These are phyloP conservation scores for Coptodon bakossiorum DNA, from an alignment of 2,113 vertebrate species.

Conservation along the genomic window DNA sequence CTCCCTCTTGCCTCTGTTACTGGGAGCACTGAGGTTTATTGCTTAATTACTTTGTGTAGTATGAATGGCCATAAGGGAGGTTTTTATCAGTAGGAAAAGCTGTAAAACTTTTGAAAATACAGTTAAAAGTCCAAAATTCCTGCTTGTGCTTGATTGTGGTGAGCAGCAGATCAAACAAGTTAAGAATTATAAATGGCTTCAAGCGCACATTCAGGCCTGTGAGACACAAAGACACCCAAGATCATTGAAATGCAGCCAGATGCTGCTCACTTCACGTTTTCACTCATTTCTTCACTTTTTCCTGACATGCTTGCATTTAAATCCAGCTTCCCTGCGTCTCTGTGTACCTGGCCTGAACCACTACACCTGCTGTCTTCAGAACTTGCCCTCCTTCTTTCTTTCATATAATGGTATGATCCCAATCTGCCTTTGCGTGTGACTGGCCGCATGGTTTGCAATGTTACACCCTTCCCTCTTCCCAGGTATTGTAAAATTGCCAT, in stretches of 20 bases:
- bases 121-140: background rate
- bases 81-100: background rate
- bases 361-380: background rate
- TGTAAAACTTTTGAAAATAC: background rate
- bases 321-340: background rate
- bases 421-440: background rate
- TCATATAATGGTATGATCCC: fast-evolving
- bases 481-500: background rate
- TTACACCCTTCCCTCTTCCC: background rate
- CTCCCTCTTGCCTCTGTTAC: background rate
- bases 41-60: background rate
- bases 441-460: background rate
- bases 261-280: background rate
- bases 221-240: background rate
- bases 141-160: background rate
- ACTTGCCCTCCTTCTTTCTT: background rate
- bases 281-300: background rate
- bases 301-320: background rate
- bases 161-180: background rate
- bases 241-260: background rate
- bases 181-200: background rate
- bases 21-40: background rate
- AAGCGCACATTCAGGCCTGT: background rate
- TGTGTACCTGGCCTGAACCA: background rate
- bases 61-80: background rate